Evolutionary conservation across 1,140 invertebrate species (phyloP).

Genomic region (Meloidogyne exigua): DNA sequence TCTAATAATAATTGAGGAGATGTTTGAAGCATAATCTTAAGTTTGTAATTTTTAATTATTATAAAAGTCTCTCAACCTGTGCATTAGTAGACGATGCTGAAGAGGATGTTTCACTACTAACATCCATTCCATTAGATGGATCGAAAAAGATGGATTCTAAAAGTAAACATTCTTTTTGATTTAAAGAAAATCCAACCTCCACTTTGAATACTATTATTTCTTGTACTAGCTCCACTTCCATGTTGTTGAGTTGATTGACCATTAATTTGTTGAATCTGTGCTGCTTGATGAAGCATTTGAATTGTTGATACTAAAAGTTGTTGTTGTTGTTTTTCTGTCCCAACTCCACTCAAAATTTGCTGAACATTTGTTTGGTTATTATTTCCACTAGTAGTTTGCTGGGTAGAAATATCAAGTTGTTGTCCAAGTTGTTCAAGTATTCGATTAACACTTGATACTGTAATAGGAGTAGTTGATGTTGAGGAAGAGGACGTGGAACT

Average conservation of each 20-base stretch:
- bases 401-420: not conserved
- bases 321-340: constrained; percentile 6
- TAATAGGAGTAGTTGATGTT: not conserved
- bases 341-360: constrained; percentile 12
- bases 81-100: constrained; percentile 46
- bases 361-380: not conserved
- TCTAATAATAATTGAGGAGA: constrained; percentile 15
- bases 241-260: constrained; percentile 6
- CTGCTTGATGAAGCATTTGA: constrained; percentile 22
- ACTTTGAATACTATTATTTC: constrained; percentile 30
- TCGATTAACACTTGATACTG: not conserved
- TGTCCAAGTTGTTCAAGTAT: not conserved
- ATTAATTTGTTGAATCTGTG: constrained; percentile 22
- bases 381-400: not conserved
- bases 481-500: constrained; percentile 3
- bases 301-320: constrained; percentile 20
- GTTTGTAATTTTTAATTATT: not conserved
- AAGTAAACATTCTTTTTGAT: not conserved
- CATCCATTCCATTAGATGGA: constrained; percentile 39
- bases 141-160: constrained; percentile 33
- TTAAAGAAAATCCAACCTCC: not conserved
- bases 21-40: constrained; percentile 25
- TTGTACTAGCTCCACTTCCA: constrained; percentile 13
- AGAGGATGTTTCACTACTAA: constrained; percentile 49
- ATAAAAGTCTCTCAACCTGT: constrained; percentile 26